Conservation (phyloP, 2,797 vertebrate species). For the Propithecus perrieri region DNA sequence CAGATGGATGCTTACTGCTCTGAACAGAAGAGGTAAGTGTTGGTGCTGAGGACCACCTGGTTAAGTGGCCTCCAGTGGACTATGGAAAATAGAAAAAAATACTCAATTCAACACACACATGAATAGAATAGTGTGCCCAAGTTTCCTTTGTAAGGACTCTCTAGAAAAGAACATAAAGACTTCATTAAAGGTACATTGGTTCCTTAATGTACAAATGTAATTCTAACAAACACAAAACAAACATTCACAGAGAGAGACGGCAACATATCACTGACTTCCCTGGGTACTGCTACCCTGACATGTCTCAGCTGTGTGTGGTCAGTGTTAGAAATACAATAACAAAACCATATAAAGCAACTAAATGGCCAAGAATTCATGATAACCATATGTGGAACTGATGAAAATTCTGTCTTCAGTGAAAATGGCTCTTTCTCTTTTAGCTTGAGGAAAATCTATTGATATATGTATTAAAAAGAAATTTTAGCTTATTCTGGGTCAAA, state of each 20-base stretch:
- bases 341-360: not conserved
- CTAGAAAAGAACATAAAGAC: slow-evolving; percentile 7
- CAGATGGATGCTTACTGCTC: slow-evolving; percentile 48
- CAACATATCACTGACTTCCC: not conserved
- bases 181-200: not conserved
- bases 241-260: not conserved
- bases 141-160: not conserved
- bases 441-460: not conserved
- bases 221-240: not conserved
- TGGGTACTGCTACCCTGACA: not conserved
- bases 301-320: not conserved
- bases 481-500: not conserved
- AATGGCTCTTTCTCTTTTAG: not conserved
- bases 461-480: not conserved
- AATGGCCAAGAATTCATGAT: not conserved
- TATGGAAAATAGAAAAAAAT: slow-evolving; percentile 34
- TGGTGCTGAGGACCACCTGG: slow-evolving; percentile 32
- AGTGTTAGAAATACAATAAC: not conserved
- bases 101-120: not conserved
- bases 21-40: slow-evolving; percentile 24
- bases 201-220: not conserved
- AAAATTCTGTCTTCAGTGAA: not conserved
- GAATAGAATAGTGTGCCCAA: not conserved
- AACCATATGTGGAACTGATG: not conserved
- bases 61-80: not conserved